These are phyloP conservation scores for Agrypnia vestita DNA, from an alignment of 1,140 invertebrate genomes.

Conservation along the genomic window DNA sequence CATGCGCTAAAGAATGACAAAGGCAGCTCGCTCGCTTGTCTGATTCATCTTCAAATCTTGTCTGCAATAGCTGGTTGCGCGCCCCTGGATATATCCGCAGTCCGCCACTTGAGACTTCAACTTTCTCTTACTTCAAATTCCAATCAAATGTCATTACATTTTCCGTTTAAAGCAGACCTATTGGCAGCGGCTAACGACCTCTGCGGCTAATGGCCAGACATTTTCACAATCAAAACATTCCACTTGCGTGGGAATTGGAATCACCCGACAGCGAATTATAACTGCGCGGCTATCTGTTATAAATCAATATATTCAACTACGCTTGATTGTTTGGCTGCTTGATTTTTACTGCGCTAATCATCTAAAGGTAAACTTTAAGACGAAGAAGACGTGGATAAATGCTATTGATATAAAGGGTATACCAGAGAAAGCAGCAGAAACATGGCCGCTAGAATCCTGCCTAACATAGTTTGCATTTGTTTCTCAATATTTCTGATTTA, in stretches of 20 bases:
- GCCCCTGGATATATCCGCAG: conserved; percentile 6
- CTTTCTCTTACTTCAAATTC: conserved; percentile 61
- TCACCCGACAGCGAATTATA: neutral
- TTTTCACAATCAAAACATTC: conserved; percentile 30
- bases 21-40: too few species aligned
- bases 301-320: neutral
- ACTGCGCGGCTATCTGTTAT: neutral
- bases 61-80: neutral
- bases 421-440: too few species aligned
- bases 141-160: conserved; percentile 58
- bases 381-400: too few species aligned
- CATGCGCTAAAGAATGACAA: too few species aligned
- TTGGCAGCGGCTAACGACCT: conserved; percentile 26
- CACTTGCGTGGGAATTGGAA: conserved; percentile 1
- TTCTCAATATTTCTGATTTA: too few species aligned
- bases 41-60: too few species aligned
- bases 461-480: too few species aligned
- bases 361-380: too few species aligned
- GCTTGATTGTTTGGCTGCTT: neutral
- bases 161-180: conserved; percentile 5
- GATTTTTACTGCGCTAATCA: too few species aligned
- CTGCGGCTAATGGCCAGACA: neutral
- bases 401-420: too few species aligned
- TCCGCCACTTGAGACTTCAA: conserved; percentile 33
- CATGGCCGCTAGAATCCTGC: too few species aligned